Conservation (phyloP, 2,888 invertebrate genomes). For the Drosophila sordidula region DNA sequence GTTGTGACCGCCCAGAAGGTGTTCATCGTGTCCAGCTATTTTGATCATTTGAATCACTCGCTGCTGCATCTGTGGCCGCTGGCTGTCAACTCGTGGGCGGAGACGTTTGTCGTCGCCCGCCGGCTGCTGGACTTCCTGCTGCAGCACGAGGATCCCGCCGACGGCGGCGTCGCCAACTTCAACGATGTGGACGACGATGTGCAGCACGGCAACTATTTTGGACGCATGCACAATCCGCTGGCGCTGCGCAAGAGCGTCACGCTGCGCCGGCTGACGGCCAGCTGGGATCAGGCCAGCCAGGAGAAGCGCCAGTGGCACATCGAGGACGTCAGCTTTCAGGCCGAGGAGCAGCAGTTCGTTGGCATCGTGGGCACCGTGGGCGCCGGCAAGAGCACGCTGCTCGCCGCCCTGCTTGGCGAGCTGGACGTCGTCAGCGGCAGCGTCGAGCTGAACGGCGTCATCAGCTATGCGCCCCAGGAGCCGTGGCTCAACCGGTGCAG, state of each 20-base stretch:
- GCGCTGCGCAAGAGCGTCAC: conserved; percentile 81
- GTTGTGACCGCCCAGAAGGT: conserved; percentile 90
- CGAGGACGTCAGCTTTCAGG: conserved; percentile 85
- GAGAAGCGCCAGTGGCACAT: conserved; percentile 68
- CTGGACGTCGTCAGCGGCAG: conserved; percentile 88
- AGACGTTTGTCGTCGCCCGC: conserved; percentile 90
- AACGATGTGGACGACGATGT: conserved; percentile 64
- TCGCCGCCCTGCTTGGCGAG: conserved; percentile 91
- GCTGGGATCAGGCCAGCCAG: conserved; percentile 85
- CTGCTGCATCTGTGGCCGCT: conserved; percentile 92
- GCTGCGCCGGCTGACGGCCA: conserved; percentile 86
- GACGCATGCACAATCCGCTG: conserved; percentile 69
- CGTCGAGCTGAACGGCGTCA: conserved; percentile 87
- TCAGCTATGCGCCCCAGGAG: conserved; percentile 92
- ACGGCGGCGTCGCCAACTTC: conserved; percentile 73
- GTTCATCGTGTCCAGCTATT: conserved; percentile 92
- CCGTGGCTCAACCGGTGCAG: conserved; percentile 93
- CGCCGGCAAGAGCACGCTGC: conserved; percentile 90
- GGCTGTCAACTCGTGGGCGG: conserved; percentile 91
- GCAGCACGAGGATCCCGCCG: conserved; percentile 78
- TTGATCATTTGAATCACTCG: conserved; percentile 91
- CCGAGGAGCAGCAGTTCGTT: conserved; percentile 73
- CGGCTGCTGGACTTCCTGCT: conserved; percentile 89
- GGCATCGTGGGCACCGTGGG: conserved; percentile 91
- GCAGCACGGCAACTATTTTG: conserved; percentile 70